Conservation (phyloP, 35 echinoderm and acorn worm species). For the Apostichopus japonicus region DNA sequence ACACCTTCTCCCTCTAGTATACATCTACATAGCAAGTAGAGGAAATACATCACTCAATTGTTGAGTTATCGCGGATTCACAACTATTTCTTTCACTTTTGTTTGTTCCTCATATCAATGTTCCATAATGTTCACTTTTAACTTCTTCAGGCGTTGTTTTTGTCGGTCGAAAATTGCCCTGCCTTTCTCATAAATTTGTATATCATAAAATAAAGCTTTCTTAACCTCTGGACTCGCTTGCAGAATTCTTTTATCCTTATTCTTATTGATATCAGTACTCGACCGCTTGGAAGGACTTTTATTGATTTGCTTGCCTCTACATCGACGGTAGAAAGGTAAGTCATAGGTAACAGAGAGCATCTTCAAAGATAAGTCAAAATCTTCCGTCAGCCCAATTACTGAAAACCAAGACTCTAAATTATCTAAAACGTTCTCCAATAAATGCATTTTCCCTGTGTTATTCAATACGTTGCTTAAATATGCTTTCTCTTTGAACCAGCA, state of each 20-base stretch:
- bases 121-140: background rate
- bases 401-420: conserved; percentile 89
- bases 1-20: no score
- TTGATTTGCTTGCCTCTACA: conserved; percentile 71
- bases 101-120: no score
- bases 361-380: conserved; percentile 82
- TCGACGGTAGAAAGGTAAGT: conserved; percentile 64
- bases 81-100: no score
- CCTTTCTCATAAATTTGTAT: conserved; percentile 65
- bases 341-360: conserved; percentile 72
- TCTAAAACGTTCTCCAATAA: conserved; percentile 66
- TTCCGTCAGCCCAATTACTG: conserved; percentile 77
- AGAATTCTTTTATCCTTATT: conserved; percentile 46
- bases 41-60: no score
- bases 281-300: conserved; percentile 31
- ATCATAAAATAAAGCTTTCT: conserved; percentile 57
- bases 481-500: conserved; percentile 92
- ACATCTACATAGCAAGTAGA: no score
- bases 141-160: conserved; percentile 13
- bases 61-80: no score
- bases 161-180: conserved; percentile 72
- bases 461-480: conserved; percentile 48
- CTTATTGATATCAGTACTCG: background rate
- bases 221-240: conserved; percentile 50
- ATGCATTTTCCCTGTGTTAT: conserved; percentile 28